A percentile compares a stretch with the other conserved stretches of the same genome.
These are phyloP conservation scores for Platycnemis pennipes DNA, from an alignment of 2,888 invertebrate genomes.

Conservation along the genomic window DNA sequence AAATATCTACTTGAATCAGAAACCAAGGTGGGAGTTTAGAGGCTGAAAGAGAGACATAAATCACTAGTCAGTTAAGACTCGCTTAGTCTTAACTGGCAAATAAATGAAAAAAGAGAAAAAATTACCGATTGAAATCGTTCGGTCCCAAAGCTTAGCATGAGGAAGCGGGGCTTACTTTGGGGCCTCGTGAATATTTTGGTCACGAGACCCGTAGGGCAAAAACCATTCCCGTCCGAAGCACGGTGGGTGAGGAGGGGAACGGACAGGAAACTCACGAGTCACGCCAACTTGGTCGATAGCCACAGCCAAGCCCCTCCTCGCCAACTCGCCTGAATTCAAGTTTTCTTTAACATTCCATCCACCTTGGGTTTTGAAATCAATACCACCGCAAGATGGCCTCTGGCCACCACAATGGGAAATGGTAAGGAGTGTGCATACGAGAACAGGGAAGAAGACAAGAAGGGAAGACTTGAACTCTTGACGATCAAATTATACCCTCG, in stretches of 20 bases:
- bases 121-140: too few relatives aligned
- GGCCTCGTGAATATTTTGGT: neutral
- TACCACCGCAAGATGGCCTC: neutral
- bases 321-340: slow-evolving; percentile 10
- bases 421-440: neutral
- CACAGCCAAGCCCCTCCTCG: neutral
- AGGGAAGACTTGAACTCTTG: too few relatives aligned
- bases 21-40: too few relatives aligned
- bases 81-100: too few relatives aligned
- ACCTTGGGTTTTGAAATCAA: neutral
- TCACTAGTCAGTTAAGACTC: too few relatives aligned
- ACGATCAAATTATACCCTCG: too few relatives aligned
- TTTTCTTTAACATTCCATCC: neutral
- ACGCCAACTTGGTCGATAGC: slow-evolving; percentile 7
- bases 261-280: neutral
- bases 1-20: too few relatives aligned
- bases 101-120: too few relatives aligned
- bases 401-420: neutral
- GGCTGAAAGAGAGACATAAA: too few relatives aligned
- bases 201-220: neutral
- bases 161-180: too few relatives aligned
- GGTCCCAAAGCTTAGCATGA: too few relatives aligned
- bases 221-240: neutral
- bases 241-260: neutral
- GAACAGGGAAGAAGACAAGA: too few relatives aligned